Evolutionary conservation across 1,140 invertebrate genomes (phyloP).

Genomic region (Drosophila dunni): DNA sequence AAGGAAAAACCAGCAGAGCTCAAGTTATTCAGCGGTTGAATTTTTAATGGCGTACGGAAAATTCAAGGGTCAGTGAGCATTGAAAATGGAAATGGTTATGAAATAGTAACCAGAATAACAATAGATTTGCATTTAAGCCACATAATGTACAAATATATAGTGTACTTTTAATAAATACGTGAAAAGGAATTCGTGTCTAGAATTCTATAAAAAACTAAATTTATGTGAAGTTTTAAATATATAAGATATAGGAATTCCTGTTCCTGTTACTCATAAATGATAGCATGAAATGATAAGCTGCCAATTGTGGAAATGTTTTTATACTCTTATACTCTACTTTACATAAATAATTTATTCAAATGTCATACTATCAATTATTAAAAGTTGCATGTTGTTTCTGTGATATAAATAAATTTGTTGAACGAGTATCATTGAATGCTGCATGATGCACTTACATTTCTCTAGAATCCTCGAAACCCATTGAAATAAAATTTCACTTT

Average conservation of each 20-base stretch:
- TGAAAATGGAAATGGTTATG: conserved; percentile 1
- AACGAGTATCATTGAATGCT: conserved; percentile 7
- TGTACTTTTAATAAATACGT: too few species aligned
- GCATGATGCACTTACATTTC: neutral
- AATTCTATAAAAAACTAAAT: too few species aligned
- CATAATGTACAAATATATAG: too few species aligned
- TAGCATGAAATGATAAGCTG: too few species aligned
- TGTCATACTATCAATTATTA: neutral
- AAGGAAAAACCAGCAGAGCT: conserved; percentile 7
- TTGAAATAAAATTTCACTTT: conserved; percentile 16
- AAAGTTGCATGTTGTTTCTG: neutral
- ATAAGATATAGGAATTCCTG: too few species aligned
- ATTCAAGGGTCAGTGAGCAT: conserved; percentile 6
- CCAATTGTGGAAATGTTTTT: too few species aligned
- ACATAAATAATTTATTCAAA: too few species aligned
- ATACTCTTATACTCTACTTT: too few species aligned
- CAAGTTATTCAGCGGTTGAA: conserved; percentile 34
- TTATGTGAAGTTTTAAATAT: too few species aligned
- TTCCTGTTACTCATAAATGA: too few species aligned
- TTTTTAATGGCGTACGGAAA: conserved; percentile 37
- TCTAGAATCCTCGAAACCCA: neutral
- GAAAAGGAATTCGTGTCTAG: too few species aligned
- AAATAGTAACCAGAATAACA: conserved; percentile 9
- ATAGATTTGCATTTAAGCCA: neutral
- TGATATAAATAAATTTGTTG: neutral